Evolutionary conservation across 37 sponge, comb jelly and placozoan species (phyloP), one percentile per base, ranked within the genome.

Genomic region (Beroe ovata): DNA sequence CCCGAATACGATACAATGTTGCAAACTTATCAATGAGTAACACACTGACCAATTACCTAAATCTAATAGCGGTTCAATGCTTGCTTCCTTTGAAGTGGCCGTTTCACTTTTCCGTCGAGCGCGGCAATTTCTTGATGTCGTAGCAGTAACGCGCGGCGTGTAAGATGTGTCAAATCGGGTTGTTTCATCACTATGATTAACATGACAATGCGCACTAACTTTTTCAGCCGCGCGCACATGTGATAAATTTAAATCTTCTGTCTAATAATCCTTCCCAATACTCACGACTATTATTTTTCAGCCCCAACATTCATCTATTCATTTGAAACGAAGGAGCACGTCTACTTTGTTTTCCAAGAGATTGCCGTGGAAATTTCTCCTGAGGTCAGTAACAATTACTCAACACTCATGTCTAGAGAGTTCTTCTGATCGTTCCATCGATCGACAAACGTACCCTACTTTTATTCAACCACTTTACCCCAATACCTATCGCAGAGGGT

Each of bases 271-370:
- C 11, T 47, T 47, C 54, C 8, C 63, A 58, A 58, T 16, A 19
- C 59, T 58, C 16, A 58, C 11, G 16, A 19, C 59, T 58, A 19
- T 58, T 16, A 61, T 16, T 61, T 77, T 77, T 77, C 84, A 77
- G 84, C 84, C 8, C 84, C 84, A 23, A 77, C 35, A 29, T 77
- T 77, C 41, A 42, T 77, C n/a, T 77, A 77, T 54, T 77, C 84
- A 20, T 77, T 77, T 25, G 84, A 77, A 41, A 36, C 38, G 1
- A 54, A 77, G 38, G 84, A 77, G 41, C 38, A 77, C 54, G 54
- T 77, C 14, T 77, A 77, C 47, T 77, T 77, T 19, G 84, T 77
- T 0, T 77, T 77, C 38, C 84, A 77, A 77, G 84, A 77, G 25
- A 77, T 36, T 19, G 84, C 84, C 41, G 84, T 77, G 14, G 84